Evolutionary conservation across 2,113 vertebrate species (phyloP).

Genomic region (Balaeniceps rex): DNA sequence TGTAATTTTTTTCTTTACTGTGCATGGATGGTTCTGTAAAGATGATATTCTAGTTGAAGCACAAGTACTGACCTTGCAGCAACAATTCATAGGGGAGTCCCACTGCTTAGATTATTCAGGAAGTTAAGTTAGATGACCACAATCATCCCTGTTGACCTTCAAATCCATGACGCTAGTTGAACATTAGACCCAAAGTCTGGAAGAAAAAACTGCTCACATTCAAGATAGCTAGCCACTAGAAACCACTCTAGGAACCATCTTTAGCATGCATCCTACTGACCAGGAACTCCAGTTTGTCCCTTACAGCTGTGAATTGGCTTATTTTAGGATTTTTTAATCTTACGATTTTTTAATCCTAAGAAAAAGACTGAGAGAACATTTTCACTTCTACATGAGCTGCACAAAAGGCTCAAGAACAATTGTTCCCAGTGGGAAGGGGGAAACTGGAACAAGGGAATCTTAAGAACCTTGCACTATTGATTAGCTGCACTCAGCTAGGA

Average conservation of each 20-base stretch:
- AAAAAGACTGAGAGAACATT: not conserved
- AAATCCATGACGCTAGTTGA: not conserved
- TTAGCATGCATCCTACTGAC: not conserved
- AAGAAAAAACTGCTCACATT: conserved; percentile 16
- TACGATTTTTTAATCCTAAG: not conserved
- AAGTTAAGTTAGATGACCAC: not conserved
- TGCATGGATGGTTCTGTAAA: not conserved
- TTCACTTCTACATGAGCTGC: not conserved
- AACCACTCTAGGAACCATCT: not conserved
- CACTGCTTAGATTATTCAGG: not conserved
- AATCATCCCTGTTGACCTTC: not conserved
- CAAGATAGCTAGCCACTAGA: not conserved
- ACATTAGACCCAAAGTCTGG: not conserved
- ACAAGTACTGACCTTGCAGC: not conserved
- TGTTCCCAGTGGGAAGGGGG: not conserved
- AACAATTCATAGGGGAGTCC: not conserved
- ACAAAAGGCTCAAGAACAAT: conserved; percentile 11
- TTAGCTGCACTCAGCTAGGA: not conserved
- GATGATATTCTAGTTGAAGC: not conserved
- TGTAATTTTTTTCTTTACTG: not conserved
- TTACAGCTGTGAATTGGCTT: not conserved
- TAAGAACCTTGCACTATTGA: not conserved
- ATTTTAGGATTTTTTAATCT: not conserved
- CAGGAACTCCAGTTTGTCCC: conserved; percentile 1
- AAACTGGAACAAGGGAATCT: not conserved